These are phyloP conservation scores for cat (Felis catus) DNA, from an alignment of 2,113 vertebrate species.

Conservation along the genomic window DNA sequence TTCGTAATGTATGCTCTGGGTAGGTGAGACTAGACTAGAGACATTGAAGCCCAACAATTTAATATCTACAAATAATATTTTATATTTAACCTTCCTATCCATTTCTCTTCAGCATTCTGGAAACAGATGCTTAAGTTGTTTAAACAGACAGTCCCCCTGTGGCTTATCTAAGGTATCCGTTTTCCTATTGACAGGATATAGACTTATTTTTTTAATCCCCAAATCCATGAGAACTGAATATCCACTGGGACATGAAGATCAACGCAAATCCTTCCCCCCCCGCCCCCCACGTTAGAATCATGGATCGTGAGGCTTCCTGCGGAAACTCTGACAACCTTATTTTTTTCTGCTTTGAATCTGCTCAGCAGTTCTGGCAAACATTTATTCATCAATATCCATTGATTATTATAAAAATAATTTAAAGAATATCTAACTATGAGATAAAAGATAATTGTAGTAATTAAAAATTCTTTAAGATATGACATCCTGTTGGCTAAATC, in stretches of 20 bases:
- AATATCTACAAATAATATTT: constrained; percentile 19
- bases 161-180: background rate
- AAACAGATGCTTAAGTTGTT: background rate
- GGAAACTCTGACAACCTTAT: background rate
- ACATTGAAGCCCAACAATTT: background rate
- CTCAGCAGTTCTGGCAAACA: background rate
- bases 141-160: background rate
- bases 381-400: background rate
- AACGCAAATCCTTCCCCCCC: background rate
- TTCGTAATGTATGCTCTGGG: constrained; percentile 21
- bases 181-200: constrained; percentile 35
- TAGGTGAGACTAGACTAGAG: background rate
- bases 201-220: background rate
- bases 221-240: background rate
- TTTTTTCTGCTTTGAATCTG: background rate
- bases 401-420: background rate
- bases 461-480: background rate
- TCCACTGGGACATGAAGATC: background rate
- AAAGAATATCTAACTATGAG: background rate
- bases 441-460: background rate
- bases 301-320: background rate
- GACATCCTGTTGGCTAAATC: background rate
- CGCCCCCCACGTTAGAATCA: background rate
- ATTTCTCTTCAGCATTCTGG: background rate
- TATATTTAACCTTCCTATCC: background rate